Percentiles rank a stretch among this genome's conserved stretches.
Evolutionary conservation across 2,888 invertebrate species (phyloP).

Genomic region (Calliphora vomitoria): DNA sequence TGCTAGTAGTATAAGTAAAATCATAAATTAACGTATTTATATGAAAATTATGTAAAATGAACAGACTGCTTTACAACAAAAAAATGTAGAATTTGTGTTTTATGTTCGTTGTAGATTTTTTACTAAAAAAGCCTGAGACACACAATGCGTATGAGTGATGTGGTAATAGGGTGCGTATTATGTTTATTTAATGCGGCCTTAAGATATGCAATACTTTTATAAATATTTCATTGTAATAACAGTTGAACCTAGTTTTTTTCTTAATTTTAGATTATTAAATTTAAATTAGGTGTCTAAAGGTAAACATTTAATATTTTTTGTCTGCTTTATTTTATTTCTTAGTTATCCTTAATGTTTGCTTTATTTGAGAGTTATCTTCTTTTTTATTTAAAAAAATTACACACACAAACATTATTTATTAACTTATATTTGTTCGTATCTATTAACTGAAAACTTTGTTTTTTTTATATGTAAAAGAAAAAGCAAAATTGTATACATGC

Average conservation of each 20-base stretch:
- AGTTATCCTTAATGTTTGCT: neutral
- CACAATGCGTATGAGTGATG: conserved; percentile 35
- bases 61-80: neutral
- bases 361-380: neutral
- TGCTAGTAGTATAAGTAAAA: neutral
- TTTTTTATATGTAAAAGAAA: conserved; percentile 20
- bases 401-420: conserved; percentile 35
- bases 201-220: conserved; percentile 2
- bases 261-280: too few species aligned
- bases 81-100: neutral
- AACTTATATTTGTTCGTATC: conserved; percentile 32
- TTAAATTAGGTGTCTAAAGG: too few species aligned
- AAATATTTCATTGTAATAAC: too few species aligned
- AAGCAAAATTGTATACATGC: conserved; percentile 23
- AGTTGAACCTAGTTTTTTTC: too few species aligned
- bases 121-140: too few species aligned
- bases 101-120: neutral
- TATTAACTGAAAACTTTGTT: conserved; percentile 9
- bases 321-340: neutral
- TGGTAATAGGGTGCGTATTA: neutral
- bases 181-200: neutral
- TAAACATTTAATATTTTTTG: too few species aligned
- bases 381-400: neutral
- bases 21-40: conserved; percentile 5
- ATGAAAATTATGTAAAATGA: neutral